Percentiles rank a stretch among this genome's conserved stretches.
These are phyloP conservation scores for Isoperla grammatica DNA, from an alignment of 2,888 invertebrate genomes.

Conservation along the genomic window DNA sequence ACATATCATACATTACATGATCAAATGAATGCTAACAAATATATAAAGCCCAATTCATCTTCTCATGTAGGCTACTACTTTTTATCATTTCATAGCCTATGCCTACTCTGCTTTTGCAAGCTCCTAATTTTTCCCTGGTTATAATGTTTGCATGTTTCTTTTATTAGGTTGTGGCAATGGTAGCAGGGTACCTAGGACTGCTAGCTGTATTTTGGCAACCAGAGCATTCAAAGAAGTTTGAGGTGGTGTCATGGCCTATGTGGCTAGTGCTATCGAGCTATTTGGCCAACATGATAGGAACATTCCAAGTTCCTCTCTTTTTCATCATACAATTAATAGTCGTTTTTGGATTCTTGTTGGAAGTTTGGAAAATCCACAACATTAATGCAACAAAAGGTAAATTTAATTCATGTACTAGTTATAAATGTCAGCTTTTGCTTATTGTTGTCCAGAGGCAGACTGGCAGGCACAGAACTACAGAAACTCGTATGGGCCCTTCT, in stretches of 20 bases:
- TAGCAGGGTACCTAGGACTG: constrained; percentile 63
- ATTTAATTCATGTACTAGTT: not conserved
- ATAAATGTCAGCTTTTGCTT: too few relatives aligned
- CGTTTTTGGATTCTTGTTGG: constrained; percentile 57
- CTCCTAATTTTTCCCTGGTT: too few relatives aligned
- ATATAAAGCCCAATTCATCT: too few relatives aligned
- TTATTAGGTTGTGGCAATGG: constrained; percentile 43
- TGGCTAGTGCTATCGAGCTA: constrained; percentile 76
- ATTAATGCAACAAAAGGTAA: constrained; percentile 47
- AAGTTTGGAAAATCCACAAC: constrained; percentile 47
- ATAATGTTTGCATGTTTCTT: too few relatives aligned
- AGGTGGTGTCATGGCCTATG: constrained; percentile 60
- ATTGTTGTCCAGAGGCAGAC: too few relatives aligned
- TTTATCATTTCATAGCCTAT: too few relatives aligned
- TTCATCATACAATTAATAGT: constrained; percentile 55
- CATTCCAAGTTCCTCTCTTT: constrained; percentile 55
- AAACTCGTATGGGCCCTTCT: too few relatives aligned
- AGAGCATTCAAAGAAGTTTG: constrained; percentile 58
- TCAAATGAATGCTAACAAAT: too few relatives aligned
- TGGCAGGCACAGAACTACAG: too few relatives aligned
- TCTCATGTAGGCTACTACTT: too few relatives aligned
- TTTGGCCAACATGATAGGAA: constrained; percentile 66
- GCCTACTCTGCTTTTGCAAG: too few relatives aligned
- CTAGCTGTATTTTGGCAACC: constrained; percentile 73
- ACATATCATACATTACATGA: too few relatives aligned